Evolutionary conservation across 1,140 invertebrate species (phyloP).

Genomic region (Papilio dardanus): DNA sequence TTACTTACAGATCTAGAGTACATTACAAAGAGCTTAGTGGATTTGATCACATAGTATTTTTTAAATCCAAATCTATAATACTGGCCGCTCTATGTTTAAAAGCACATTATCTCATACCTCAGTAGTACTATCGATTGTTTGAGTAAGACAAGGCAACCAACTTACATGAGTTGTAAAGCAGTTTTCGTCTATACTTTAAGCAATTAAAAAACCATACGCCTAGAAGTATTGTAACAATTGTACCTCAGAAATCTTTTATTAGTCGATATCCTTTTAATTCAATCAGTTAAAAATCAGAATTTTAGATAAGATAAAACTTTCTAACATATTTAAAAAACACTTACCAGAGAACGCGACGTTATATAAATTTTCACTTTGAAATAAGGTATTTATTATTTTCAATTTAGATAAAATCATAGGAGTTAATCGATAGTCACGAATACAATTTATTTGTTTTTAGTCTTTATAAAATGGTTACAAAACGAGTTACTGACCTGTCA

Average conservation of each 20-base stretch:
- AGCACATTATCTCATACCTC: background rate
- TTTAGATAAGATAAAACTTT: background rate
- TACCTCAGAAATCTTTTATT: background rate
- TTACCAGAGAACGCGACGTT: background rate
- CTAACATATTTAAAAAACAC: background rate
- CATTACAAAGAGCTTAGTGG: background rate
- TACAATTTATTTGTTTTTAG: background rate
- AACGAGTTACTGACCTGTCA: conserved; percentile 3
- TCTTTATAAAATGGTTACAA: background rate
- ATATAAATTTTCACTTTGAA: background rate
- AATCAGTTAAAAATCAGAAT: background rate
- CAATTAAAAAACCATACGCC: background rate
- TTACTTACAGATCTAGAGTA: background rate
- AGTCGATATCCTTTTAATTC: background rate
- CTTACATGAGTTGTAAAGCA: background rate
- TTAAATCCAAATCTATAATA: background rate
- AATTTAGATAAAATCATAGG: background rate
- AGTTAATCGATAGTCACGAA: background rate
- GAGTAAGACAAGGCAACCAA: background rate
- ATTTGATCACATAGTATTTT: background rate
- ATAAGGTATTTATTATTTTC: background rate
- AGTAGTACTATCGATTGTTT: background rate
- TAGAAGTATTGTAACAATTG: too few species aligned
- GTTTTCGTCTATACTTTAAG: background rate
- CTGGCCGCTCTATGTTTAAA: background rate